A percentile compares a stretch with the other conserved stretches of the same genome.
These are phyloP conservation scores for Saccostrea glomerata DNA, from an alignment of 1,140 invertebrate species.

Conservation along the genomic window DNA sequence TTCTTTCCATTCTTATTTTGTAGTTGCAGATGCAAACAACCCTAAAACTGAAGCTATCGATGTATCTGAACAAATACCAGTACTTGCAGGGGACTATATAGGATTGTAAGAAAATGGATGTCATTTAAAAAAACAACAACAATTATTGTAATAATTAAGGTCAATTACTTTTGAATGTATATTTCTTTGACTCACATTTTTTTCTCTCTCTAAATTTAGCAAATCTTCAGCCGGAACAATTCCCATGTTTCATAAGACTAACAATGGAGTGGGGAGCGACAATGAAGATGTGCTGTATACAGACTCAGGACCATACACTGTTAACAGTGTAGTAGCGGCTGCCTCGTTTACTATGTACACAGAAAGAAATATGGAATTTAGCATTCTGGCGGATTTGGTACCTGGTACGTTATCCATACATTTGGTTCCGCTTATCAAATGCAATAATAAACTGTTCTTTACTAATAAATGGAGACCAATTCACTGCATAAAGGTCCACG, in stretches of 20 bases:
- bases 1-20: neutral
- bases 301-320: neutral
- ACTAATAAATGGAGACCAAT: no score
- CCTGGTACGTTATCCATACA: neutral
- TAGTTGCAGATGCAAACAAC: neutral
- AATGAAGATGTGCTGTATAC: neutral
- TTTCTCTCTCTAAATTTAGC: neutral
- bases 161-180: no score
- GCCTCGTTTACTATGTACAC: neutral
- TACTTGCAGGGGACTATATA: neutral
- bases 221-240: neutral
- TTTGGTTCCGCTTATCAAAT: no score
- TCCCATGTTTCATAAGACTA: neutral
- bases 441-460: no score
- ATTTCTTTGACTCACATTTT: neutral
- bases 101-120: conserved; percentile 13
- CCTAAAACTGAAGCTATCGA: neutral
- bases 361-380: neutral
- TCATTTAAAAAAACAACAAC: no score
- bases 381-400: neutral
- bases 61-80: neutral
- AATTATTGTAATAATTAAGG: no score
- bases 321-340: neutral
- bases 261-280: neutral
- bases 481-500: no score